Base-by-base conservation (phyloP, 2,888 invertebrate species). In the Gymnoscelis rufifasciata region DNA sequence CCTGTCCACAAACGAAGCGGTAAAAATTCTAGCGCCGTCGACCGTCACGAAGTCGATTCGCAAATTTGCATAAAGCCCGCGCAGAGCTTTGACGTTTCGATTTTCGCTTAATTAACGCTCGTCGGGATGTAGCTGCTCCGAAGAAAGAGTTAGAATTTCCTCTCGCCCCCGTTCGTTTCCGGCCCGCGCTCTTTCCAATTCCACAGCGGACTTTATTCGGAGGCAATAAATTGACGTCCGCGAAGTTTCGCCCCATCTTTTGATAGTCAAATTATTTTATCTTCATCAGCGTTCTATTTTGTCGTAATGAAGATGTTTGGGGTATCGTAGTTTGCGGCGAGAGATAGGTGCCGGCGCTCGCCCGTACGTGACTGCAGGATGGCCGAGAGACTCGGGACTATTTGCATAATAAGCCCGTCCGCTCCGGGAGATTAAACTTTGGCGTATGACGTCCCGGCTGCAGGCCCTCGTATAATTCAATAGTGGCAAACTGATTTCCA, bases 91-190 rank as follows among this genome's bases (percentile, higher is more conserved):
- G 83, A 82, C 84, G 78, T 80, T 84, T 83, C 80, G 83, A 84
- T 86, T 83, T 84, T 83, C 80, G 83, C 83, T 84, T 83, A 87
- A 87, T 86, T 86, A 87, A 79, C 81, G 77, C 74, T 71, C 74
- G 74, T 65, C 59, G 74, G 68, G 74, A 51, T 62, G 68, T 65
- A 62, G 59, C 61, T 62, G 52, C 62, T 56, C 56, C 60, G 57
- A 65, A 74, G 80, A 79, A 83, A 80, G 83, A 81, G 82, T 83
- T 81, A 68, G 73, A 73, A 72, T 73, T 71, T 68, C 68, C 70
- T 62, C 73, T 66, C 70, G 68, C 66, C 66, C 66, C 64, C 66
- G 68, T 71, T 66, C 71, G 72, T 71, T 75, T 72, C 74, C 74
- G 69, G 45, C 62, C 61, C 61, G 56, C 68, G 66, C 69, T 66